Evolutionary conservation across 2,888 invertebrate species (phyloP), one percentile per base, ranked within the genome.

Genomic region (Diplolepis rosae): DNA sequence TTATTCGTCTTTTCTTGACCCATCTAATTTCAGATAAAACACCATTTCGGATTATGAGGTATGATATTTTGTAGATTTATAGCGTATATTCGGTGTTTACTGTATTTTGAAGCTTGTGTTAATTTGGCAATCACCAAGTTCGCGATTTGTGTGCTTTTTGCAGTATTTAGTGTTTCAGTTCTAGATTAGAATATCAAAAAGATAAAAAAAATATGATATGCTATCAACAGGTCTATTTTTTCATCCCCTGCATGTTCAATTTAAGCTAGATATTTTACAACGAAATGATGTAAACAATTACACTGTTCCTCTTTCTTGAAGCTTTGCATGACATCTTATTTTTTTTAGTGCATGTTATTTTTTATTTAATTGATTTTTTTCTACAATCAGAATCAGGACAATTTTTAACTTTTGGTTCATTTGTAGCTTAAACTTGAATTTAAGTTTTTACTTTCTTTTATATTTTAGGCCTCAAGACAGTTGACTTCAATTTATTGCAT

Each of bases 21-120:
- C 61, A 30, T 32, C 56, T 66, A 30, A 30, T 66, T 66, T 50
- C 66, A 68, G 66, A 67, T 68, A 52, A 71, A 72, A 71, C 68
- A 67, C 51, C 73, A 79, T 75, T 80, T 74, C 56, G 69, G 70
- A 76, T 65, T 70, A 69, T 74, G 69, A 76, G 76, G 76, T 76
- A 76, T 70, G 76, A 74, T 72, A 70, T 24, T 42, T 27, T 61
- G 7, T 61, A 3, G 24, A 6, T 13, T 22, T 39, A 24, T n/a
- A 24, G n/a, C 35, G 4, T 32, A 39, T 9, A 2, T 42, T 42
- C 4, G 35, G 1, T n/a, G 18, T 54, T 51, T 28, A 15, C 1
- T 28, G 13, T 28, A 6, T 28, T 61, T 61, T 61, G 22, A 4
- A 13, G 13, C 22, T 35, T 32, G 18, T 18, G 18, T 22, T 22